A percentile compares a stretch with the other conserved stretches of the same genome.
These are phyloP conservation scores for Anticlea derivata DNA, from an alignment of 2,888 invertebrate species.

Conservation along the genomic window DNA sequence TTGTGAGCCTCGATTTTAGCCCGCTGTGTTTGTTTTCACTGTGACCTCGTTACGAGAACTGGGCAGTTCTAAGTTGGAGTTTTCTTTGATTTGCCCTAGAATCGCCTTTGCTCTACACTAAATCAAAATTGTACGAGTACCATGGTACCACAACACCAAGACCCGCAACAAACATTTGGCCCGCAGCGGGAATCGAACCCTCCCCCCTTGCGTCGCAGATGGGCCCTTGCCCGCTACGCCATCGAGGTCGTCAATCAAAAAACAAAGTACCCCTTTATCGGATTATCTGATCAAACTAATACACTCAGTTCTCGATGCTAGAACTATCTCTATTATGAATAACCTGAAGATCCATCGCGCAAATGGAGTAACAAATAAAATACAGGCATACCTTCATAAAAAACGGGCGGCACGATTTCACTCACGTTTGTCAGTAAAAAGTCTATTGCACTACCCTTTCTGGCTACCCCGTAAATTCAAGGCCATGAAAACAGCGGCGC, in stretches of 20 bases:
- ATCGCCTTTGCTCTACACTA: too few relatives aligned
- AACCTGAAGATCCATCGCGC: conserved; percentile 31
- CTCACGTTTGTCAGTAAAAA: conserved; percentile 68
- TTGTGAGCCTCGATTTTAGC: conserved; percentile 29
- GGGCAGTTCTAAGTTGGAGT: too few relatives aligned
- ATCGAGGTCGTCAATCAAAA: too few relatives aligned
- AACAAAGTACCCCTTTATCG: too few relatives aligned
- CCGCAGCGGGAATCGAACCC: too few relatives aligned
- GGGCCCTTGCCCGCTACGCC: too few relatives aligned
- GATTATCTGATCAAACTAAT: too few relatives aligned
- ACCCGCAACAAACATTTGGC: too few relatives aligned
- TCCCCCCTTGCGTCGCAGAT: too few relatives aligned
- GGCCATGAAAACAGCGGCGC: conserved; percentile 4
- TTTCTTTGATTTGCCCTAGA: too few relatives aligned
- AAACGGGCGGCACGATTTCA: conserved; percentile 54
- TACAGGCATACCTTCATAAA: conserved; percentile 49
- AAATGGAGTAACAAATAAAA: conserved; percentile 46
- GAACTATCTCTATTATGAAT: conserved; percentile 31
- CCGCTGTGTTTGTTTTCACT: conserved; percentile 19
- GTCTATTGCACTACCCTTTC: conserved; percentile 32
- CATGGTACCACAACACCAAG: too few relatives aligned
- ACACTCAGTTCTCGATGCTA: conserved; percentile 3
- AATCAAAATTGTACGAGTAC: too few relatives aligned
- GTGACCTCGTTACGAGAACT: conserved; percentile 13
- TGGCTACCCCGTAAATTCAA: conserved; percentile 22